A percentile compares a stretch with the other conserved stretches of the same genome.
Evolutionary conservation across 2,797 vertebrate genomes (phyloP).

Genomic region (Myotis planiceps): DNA sequence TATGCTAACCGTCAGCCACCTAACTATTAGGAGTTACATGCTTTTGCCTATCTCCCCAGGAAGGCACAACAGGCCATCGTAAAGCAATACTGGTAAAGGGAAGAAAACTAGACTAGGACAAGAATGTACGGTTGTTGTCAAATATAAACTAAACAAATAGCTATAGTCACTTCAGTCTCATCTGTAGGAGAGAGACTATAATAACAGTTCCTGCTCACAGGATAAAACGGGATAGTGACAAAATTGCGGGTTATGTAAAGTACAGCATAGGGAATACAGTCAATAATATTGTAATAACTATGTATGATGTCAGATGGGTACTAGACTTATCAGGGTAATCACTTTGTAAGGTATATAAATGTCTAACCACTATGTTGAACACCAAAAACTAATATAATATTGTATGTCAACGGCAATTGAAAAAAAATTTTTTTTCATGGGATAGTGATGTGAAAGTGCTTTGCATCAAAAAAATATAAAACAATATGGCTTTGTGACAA

Average conservation of each 20-base stretch:
- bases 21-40: neutral
- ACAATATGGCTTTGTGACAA: neutral
- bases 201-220: neutral
- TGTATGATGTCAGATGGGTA: neutral
- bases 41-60: neutral
- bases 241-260: neutral
- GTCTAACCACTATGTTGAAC: neutral
- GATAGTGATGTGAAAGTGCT: neutral
- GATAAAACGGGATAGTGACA: neutral
- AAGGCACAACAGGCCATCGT: neutral
- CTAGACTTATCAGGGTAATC: neutral
- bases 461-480: neutral
- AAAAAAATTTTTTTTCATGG: neutral
- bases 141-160: neutral
- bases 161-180: neutral
- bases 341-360: neutral
- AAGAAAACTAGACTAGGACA: neutral
- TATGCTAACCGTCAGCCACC: neutral
- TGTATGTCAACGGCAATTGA: neutral
- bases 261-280: neutral
- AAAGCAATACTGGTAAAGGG: neutral
- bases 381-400: neutral
- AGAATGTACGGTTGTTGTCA: neutral
- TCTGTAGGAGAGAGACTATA: neutral
- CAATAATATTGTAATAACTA: neutral